Evolutionary conservation across 1,140 invertebrate genomes (phyloP), one percentile per base, ranked within the genome.

Genomic region (Drosophila baimaii): DNA sequence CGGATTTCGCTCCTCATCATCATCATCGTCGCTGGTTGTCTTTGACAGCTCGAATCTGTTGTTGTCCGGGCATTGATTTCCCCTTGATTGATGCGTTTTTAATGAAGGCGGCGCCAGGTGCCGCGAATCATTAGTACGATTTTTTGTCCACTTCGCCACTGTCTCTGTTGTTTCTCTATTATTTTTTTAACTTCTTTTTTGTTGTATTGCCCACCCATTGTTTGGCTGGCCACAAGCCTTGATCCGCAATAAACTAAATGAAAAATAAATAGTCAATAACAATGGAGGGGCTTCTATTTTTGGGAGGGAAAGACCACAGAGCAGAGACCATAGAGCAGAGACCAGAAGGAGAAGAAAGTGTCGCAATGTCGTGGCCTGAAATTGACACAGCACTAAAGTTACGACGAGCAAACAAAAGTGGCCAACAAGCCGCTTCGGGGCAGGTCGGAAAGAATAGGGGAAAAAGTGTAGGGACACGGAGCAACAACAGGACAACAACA

Each of bases 201-300:
- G 10, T 3, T 27, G 51, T 46, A 47, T n/a, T 37, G 54, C 51
- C 5, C 23, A 15, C 2, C 29, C 19, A 52, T 52, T 76, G 71
- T 59, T 39, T 39, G 33, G 65, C 57, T 56, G 64, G 57, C 66
- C 49, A 29, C 74, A 62, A 61, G 70, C 65, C 66, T 65, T 72
- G 77, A 81, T 81, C 83, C 71, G 81, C 81, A 61, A 86, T 85
- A 81, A 85, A 85, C 78, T 86, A 86, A 81, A 85, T 86, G 68
- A 86, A 85, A 85, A 86, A 78, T 78, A 85, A 85, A 86, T 81
- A 85, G 61, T 56, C 59, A 86, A 84, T 71, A 71, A 58, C 51
- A 71, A 46, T 35, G 52, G 52, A 58, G 65, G 61, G 46, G 61
- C 21, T 51, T 49, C n/a, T 13, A 13, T 33, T 33, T 33, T n/a